A percentile compares a stretch with the other conserved stretches of the same genome.
Conservation (phyloP, 2,797 vertebrate species). For the Rhincodon typus region DNA sequence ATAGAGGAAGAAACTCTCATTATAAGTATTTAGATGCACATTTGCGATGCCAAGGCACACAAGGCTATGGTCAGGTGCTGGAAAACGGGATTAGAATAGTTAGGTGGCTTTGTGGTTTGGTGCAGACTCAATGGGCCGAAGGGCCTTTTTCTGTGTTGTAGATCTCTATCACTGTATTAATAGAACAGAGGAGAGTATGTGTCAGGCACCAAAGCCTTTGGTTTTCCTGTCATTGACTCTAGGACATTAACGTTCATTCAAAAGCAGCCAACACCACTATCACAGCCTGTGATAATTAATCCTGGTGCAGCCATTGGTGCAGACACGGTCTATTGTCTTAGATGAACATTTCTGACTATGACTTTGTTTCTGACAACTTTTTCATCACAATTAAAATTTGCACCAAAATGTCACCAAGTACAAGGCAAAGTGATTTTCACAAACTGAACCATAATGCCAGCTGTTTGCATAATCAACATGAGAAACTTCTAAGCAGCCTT, state of each 20-base stretch:
- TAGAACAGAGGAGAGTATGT: background rate
- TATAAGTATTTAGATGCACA: too few species aligned
- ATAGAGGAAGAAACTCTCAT: too few species aligned
- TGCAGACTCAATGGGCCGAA: too few species aligned
- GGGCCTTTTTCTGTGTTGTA: too few species aligned
- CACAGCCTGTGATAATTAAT: background rate
- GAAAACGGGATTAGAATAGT: too few species aligned
- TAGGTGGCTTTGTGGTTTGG: too few species aligned
- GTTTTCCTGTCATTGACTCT: background rate
- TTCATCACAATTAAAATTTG: conserved; percentile 7
- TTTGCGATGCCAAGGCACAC: too few species aligned
- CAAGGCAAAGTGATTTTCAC: background rate
- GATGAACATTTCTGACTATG: background rate
- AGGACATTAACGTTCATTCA: background rate
- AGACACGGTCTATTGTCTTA: background rate
- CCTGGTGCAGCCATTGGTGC: background rate
- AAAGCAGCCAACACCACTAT: background rate
- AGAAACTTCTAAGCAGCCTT: background rate
- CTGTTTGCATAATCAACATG: background rate
- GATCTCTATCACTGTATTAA: too few species aligned
- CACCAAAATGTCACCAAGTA: background rate
- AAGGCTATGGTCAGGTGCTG: too few species aligned
- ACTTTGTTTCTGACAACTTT: background rate
- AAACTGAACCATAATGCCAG: background rate
- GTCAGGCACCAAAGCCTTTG: background rate